phyloP scores from a whole-genome alignment of 2,797 vertebrate genomes.

The Sebastes hubbsi region DNA sequence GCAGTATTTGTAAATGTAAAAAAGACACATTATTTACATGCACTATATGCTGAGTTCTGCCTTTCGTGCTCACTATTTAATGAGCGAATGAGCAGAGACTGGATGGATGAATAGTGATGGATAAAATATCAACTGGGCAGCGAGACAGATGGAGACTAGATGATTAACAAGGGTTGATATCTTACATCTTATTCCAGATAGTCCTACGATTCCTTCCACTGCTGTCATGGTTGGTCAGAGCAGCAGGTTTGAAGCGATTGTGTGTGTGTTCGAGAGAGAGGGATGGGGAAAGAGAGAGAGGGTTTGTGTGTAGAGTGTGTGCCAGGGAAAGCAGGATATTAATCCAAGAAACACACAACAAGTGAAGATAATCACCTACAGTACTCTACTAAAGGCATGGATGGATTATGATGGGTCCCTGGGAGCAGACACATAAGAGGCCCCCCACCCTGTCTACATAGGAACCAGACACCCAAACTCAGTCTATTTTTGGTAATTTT shows the following conservation, averaged over 20 bases:
- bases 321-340: background rate
- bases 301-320: background rate
- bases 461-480: background rate
- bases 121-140: background rate
- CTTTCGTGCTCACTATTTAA: background rate
- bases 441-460: background rate
- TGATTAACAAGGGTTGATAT: constrained; percentile 12
- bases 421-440: background rate
- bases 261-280: background rate
- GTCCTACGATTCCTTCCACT: constrained; percentile 70
- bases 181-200: constrained; percentile 84
- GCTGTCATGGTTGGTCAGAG: constrained; percentile 14
- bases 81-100: background rate
- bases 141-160: constrained; percentile 1
- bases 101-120: background rate
- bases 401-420: background rate
- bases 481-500: background rate
- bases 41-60: background rate
- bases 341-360: background rate
- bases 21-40: background rate
- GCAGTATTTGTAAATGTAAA: background rate
- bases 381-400: background rate
- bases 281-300: background rate
- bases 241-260: background rate
- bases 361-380: background rate